Percentiles rank a stretch among this genome's conserved stretches.
Conservation (phyloP, 2,797 vertebrate genomes). For the Arctocebus calabarensis region DNA sequence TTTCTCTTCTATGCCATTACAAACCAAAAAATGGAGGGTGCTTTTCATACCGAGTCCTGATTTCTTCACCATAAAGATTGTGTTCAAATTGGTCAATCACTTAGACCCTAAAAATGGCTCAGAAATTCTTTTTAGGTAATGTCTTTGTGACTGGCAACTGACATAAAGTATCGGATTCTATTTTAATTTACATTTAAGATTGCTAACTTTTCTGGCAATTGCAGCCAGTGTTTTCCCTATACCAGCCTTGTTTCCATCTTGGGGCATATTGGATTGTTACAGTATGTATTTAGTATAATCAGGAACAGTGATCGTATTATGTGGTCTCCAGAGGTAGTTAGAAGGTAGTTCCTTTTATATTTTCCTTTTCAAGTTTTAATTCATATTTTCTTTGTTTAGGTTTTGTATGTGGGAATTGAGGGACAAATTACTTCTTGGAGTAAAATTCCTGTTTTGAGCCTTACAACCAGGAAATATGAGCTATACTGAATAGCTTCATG, state of each 20-base stretch:
- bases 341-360: not conserved
- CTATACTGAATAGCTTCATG: not conserved
- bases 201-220: not conserved
- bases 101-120: constrained; percentile 10
- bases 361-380: constrained; percentile 54
- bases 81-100: not conserved
- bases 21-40: constrained; percentile 24
- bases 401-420: constrained; percentile 20
- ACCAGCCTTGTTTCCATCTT: not conserved
- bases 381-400: constrained; percentile 41
- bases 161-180: not conserved
- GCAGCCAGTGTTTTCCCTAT: not conserved
- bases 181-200: constrained; percentile 46
- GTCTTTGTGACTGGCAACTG: constrained; percentile 33
- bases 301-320: not conserved
- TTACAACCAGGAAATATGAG: constrained; percentile 49
- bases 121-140: constrained; percentile 38
- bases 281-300: not conserved
- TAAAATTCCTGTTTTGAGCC: constrained; percentile 51
- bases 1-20: constrained; percentile 18
- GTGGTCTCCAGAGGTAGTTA: constrained; percentile 10
- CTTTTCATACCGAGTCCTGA: not conserved
- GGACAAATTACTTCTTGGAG: constrained; percentile 32
- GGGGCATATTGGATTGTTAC: constrained; percentile 18
- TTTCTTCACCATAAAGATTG: not conserved